Conservation (phyloP, 1,140 invertebrate genomes). For the Formica selysi region DNA sequence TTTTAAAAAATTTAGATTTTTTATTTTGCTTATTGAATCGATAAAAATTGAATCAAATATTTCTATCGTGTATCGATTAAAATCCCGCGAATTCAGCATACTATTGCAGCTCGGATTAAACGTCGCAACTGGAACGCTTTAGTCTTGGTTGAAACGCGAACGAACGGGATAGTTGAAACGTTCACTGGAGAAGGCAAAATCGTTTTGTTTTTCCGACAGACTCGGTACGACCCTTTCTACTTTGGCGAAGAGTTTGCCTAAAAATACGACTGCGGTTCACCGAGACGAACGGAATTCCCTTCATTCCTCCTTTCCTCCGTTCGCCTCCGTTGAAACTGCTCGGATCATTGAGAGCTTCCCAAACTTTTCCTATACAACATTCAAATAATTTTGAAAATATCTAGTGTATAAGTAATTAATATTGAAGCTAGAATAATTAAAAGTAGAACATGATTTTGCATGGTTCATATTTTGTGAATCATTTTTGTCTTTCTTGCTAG, state of each 20-base stretch:
- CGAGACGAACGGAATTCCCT: constrained; percentile 35
- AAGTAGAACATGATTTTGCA: too few species aligned
- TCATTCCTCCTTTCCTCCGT: not conserved
- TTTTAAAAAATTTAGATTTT: constrained; percentile 2
- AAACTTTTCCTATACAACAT: not conserved
- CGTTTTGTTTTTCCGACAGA: constrained; percentile 37
- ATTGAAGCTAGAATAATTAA: too few species aligned
- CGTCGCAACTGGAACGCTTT: not conserved
- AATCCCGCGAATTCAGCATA: not conserved
- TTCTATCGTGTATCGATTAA: not conserved
- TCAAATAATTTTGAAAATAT: not conserved
- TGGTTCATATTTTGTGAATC: too few species aligned
- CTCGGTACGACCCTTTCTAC: constrained; percentile 37
- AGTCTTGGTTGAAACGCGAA: not conserved
- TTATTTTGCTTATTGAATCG: not conserved
- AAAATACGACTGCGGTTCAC: constrained; percentile 45
- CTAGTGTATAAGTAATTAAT: too few species aligned
- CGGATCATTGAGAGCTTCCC: not conserved
- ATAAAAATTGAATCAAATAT: not conserved
- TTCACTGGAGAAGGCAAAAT: constrained; percentile 22
- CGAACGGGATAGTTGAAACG: constrained; percentile 5
- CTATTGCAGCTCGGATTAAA: not conserved
- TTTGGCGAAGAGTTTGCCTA: constrained; percentile 38
- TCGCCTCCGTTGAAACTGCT: not conserved
- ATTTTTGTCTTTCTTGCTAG: too few species aligned